Conservation (phyloP, 2,797 vertebrate species). For the Alfaro cultratus region DNA sequence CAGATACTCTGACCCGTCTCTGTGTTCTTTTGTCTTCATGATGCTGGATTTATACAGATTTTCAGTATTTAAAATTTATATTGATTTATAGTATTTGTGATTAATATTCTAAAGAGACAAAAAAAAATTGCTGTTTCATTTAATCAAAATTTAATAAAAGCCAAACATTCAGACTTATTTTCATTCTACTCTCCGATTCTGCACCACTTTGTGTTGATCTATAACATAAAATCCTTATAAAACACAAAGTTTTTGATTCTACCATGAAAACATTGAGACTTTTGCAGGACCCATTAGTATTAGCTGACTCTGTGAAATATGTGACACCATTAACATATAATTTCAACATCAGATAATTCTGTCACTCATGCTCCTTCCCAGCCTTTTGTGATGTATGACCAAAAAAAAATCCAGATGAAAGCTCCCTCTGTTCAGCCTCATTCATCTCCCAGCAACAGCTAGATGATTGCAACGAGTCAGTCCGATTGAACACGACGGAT, state of each 20-base stretch:
- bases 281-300: background rate
- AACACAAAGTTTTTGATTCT: background rate
- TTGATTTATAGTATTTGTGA: background rate
- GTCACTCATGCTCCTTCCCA: background rate
- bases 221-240: background rate
- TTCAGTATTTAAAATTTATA: background rate
- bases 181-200: background rate
- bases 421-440: background rate
- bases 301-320: background rate
- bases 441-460: background rate
- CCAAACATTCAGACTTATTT: background rate
- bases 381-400: background rate
- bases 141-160: background rate
- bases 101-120: background rate
- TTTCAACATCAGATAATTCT: background rate
- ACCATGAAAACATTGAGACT: background rate
- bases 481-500: background rate
- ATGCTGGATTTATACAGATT: background rate
- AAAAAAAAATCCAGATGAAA: constrained; percentile 2
- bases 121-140: no score
- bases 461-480: background rate
- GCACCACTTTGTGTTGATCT: background rate
- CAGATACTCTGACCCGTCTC: background rate
- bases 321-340: background rate
- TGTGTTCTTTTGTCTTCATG: background rate